Conservation (phyloP, 1,140 invertebrate species). For the Drosophila persimilis region DNA sequence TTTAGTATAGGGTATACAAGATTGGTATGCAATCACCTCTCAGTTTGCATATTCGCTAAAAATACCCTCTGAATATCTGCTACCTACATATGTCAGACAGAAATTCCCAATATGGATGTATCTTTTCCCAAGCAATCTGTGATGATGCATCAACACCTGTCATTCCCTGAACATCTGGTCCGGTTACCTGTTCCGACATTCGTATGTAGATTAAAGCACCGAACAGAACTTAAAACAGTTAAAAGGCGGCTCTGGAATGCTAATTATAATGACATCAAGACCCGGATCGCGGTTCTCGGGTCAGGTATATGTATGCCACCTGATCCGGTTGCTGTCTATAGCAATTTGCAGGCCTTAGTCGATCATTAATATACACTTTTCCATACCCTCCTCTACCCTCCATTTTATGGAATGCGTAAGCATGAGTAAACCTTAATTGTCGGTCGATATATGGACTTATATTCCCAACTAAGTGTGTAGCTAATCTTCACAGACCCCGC, state of each 20-base stretch:
- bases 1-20: too few species aligned
- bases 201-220: conserved; percentile 22
- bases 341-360: not conserved
- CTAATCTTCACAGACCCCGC: conserved; percentile 32
- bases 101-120: too few species aligned
- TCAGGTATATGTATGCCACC: not conserved
- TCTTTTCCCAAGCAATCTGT: too few species aligned
- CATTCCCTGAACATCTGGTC: not conserved
- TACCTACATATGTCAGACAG: too few species aligned
- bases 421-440: not conserved
- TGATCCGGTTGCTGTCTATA: conserved; percentile 10
- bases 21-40: too few species aligned
- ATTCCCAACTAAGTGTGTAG: not conserved
- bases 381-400: not conserved
- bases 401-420: conserved; percentile 5
- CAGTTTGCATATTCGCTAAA: too few species aligned
- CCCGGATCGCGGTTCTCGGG: conserved; percentile 19
- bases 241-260: conserved; percentile 16
- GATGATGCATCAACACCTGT: not conserved
- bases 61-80: too few species aligned
- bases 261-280: conserved; percentile 37
- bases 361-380: conserved; percentile 3
- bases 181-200: not conserved
- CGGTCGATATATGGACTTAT: conserved; percentile 1
- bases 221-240: not conserved